Evolutionary conservation across 2,888 invertebrate species (phyloP).

Genomic region (Campoplex capitator): DNA sequence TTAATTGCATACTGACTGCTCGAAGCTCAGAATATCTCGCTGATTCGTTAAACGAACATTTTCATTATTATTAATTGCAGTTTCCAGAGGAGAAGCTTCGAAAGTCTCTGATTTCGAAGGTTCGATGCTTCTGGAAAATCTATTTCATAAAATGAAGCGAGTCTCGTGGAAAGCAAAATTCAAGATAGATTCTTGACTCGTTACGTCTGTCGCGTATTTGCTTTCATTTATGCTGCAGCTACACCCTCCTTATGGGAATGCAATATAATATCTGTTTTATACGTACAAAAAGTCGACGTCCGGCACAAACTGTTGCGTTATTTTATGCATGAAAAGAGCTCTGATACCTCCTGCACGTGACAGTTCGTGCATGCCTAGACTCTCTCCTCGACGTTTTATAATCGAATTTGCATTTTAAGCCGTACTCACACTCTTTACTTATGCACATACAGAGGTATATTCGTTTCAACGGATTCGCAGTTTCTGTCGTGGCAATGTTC

Average conservation of each 20-base stretch:
- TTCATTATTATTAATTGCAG: not conserved
- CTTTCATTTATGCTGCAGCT: conserved; percentile 50
- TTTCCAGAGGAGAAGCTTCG: not conserved
- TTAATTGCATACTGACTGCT: no score
- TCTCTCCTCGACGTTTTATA: conserved; percentile 68
- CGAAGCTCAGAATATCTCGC: not conserved
- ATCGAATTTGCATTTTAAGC: conserved; percentile 76
- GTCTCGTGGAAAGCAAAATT: not conserved
- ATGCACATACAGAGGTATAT: conserved; percentile 1
- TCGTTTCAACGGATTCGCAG: not conserved
- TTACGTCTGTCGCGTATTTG: conserved; percentile 2
- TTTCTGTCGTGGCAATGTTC: conserved; percentile 24
- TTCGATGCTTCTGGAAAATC: not conserved
- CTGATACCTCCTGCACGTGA: conserved; percentile 65
- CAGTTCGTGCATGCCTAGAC: conserved; percentile 60
- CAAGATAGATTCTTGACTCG: conserved; percentile 25
- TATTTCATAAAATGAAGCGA: not conserved
- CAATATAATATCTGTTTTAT: conserved; percentile 35
- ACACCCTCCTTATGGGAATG: conserved; percentile 26
- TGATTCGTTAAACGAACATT: not conserved
- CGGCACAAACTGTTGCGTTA: conserved; percentile 68
- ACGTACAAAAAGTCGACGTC: conserved; percentile 47
- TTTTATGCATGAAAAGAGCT: conserved; percentile 69
- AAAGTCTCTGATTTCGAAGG: not conserved
- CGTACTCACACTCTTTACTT: conserved; percentile 39